phyloP scores from a whole-genome alignment of 92 coral and sea anemone species.

The Nematostella vectensis region DNA sequence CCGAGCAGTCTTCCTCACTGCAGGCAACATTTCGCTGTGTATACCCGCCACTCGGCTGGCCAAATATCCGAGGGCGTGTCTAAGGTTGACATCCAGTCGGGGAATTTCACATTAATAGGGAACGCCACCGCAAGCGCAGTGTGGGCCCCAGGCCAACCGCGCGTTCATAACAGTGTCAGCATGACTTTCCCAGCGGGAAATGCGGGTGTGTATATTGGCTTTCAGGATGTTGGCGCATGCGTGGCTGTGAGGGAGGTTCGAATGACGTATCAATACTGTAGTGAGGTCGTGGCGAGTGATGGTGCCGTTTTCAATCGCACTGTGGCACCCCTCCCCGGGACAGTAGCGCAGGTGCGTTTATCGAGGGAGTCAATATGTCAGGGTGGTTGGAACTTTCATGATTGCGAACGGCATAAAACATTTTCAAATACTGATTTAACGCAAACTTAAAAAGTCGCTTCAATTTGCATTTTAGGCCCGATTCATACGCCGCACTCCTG shows the following conservation, averaged over 20 bases:
- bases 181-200: slow-evolving; percentile 17
- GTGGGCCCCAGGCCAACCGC: slow-evolving; percentile 32
- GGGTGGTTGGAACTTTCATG: too few relatives aligned
- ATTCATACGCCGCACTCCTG: too few relatives aligned
- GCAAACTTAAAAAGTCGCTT: too few relatives aligned
- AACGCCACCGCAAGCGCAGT: slow-evolving; percentile 20
- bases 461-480: too few relatives aligned
- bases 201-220: slow-evolving; percentile 41
- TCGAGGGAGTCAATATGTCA: background rate
- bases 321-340: slow-evolving; percentile 13
- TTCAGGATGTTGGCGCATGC: slow-evolving; percentile 61
- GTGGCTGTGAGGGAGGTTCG: slow-evolving; percentile 34
- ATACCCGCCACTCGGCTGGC: slow-evolving; percentile 23
- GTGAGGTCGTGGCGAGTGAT: slow-evolving; percentile 9
- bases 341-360: background rate
- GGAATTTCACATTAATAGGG: slow-evolving; percentile 30
- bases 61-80: slow-evolving; percentile 21
- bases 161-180: slow-evolving; percentile 24
- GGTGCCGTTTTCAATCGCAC: slow-evolving; percentile 40
- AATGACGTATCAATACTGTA: slow-evolving; percentile 36
- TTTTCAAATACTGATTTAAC: too few relatives aligned
- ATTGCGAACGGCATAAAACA: too few relatives aligned
- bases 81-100: slow-evolving; percentile 14
- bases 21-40: slow-evolving; percentile 31
- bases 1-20: slow-evolving; percentile 33